A percentile compares a stretch with the other conserved stretches of the same genome.
These are phyloP conservation scores for Drosophila putrida DNA, from an alignment of 2,888 invertebrate species.

Conservation along the genomic window DNA sequence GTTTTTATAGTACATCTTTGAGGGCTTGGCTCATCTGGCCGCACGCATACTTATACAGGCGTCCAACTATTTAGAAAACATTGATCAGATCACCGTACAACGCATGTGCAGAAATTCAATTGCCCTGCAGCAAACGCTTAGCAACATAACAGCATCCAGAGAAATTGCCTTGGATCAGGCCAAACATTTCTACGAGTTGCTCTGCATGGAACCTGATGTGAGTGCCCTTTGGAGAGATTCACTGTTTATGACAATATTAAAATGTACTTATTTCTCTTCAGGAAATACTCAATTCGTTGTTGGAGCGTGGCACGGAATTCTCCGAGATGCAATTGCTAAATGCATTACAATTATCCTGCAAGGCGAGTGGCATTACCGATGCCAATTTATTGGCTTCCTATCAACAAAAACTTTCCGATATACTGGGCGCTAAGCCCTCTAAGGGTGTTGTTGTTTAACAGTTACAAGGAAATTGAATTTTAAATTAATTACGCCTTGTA, in stretches of 20 bases:
- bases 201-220: conserved; percentile 93
- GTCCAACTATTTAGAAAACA: conserved; percentile 91
- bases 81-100: conserved; percentile 93
- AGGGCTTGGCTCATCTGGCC: conserved; percentile 93
- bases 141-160: conserved; percentile 92
- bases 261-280: conserved; percentile 79
- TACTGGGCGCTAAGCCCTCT: conserved; percentile 89
- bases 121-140: conserved; percentile 93
- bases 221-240: conserved; percentile 59
- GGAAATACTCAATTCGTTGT: conserved; percentile 93
- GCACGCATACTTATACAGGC: conserved; percentile 93
- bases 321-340: conserved; percentile 95
- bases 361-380: conserved; percentile 87
- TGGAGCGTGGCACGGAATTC: conserved; percentile 95
- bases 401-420: conserved; percentile 93
- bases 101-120: conserved; percentile 94
- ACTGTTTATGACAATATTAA: background rate
- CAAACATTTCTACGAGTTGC: conserved; percentile 94
- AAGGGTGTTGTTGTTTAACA: conserved; percentile 91
- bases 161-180: conserved; percentile 96
- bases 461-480: conserved; percentile 31
- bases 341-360: conserved; percentile 92
- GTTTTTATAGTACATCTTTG: conserved; percentile 91
- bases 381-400: conserved; percentile 88
- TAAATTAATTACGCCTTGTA: conserved; percentile 37